Evolutionary conservation across 2,888 invertebrate genomes (phyloP).

Genomic region (Eristalis tenax): DNA sequence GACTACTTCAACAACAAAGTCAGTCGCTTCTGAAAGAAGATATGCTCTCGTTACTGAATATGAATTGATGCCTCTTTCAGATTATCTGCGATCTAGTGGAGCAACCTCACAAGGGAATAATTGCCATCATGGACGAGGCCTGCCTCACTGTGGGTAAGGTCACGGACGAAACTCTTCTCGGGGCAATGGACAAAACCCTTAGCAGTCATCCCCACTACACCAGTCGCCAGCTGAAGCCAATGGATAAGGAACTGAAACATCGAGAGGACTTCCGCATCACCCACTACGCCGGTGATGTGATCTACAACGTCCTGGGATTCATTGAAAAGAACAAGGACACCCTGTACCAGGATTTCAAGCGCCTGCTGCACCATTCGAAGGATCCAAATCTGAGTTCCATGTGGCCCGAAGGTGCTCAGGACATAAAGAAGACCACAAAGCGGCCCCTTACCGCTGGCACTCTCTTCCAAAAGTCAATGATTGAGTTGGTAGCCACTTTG

Average conservation of each 20-base stretch:
- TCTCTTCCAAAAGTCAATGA: constrained; percentile 97
- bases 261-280: constrained; percentile 91
- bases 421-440: constrained; percentile 95
- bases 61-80: constrained; percentile 68
- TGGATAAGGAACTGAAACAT: constrained; percentile 90
- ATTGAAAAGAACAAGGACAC: constrained; percentile 99
- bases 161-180: constrained; percentile 91
- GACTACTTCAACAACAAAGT: constrained; percentile 98
- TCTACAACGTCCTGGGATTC: constrained; percentile 94
- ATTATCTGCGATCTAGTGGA: constrained; percentile 97
- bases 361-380: constrained; percentile 92
- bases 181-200: constrained; percentile 95
- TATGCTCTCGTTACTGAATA: not conserved
- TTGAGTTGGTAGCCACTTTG: constrained; percentile 92
- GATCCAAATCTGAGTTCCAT: constrained; percentile 90
- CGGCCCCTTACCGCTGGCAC: constrained; percentile 97
- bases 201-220: constrained; percentile 93
- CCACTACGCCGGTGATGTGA: constrained; percentile 98
- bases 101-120: constrained; percentile 93
- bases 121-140: constrained; percentile 98
- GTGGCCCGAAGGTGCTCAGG: constrained; percentile 98
- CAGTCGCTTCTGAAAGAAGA: constrained; percentile 5
- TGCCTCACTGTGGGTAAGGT: constrained; percentile 97
- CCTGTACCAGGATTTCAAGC: constrained; percentile 97
- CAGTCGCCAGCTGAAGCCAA: constrained; percentile 91